Conservation (phyloP, 2,888 invertebrate species). For the Drosophila koepferae region DNA sequence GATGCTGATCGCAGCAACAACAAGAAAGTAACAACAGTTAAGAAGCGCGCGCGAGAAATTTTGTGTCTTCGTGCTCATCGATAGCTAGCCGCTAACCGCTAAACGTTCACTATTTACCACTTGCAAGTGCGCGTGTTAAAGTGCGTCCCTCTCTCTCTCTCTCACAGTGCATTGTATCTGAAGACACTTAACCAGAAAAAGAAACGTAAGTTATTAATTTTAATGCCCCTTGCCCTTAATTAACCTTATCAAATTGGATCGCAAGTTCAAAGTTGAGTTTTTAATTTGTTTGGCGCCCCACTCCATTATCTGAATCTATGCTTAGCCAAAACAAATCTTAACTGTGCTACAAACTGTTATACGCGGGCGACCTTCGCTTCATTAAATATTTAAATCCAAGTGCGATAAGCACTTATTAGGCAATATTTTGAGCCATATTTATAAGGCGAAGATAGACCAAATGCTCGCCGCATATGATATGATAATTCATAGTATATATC, state of each 20-base stretch:
- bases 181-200: slow-evolving; percentile 19
- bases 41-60: slow-evolving; percentile 53
- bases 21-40: slow-evolving; percentile 40
- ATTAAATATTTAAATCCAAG: slow-evolving; percentile 71
- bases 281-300: slow-evolving; percentile 19
- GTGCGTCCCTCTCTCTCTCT: neutral
- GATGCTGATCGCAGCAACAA: slow-evolving; percentile 32
- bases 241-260: slow-evolving; percentile 58
- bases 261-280: slow-evolving; percentile 58
- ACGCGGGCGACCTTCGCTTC: slow-evolving; percentile 49
- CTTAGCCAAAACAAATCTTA: slow-evolving; percentile 36
- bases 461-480: slow-evolving; percentile 27
- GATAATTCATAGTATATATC: slow-evolving; percentile 29
- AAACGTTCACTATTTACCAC: slow-evolving; percentile 1
- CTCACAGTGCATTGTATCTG: slow-evolving; percentile 11
- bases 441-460: slow-evolving; percentile 13
- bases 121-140: slow-evolving; percentile 9
- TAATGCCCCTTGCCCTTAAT: slow-evolving; percentile 52
- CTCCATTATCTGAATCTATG: slow-evolving; percentile 46
- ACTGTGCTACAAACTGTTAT: slow-evolving; percentile 46
- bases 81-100: slow-evolving; percentile 9
- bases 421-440: slow-evolving; percentile 23
- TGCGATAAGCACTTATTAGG: slow-evolving; percentile 54
- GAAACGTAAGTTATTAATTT: slow-evolving; percentile 65
- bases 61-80: slow-evolving; percentile 2